Conservation (phyloP, 2,888 invertebrate genomes). For the Rhingia campestris region DNA sequence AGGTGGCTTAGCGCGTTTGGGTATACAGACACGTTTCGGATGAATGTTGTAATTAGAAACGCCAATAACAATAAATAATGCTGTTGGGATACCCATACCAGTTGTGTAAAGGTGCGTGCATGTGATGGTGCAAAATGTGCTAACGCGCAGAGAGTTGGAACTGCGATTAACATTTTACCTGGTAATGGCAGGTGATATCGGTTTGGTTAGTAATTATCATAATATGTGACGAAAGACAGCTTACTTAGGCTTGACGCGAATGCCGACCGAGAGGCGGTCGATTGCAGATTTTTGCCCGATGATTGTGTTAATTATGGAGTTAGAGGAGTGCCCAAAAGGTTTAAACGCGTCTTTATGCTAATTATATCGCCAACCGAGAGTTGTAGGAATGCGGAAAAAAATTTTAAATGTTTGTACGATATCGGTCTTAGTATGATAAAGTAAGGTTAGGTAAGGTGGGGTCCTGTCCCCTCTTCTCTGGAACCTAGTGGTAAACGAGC, state of each 20-base stretch:
- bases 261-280: conserved; percentile 3
- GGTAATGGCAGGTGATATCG: conserved; percentile 53
- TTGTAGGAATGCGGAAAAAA: conserved; percentile 45
- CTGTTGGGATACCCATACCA: conserved; percentile 14
- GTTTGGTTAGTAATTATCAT: conserved; percentile 9
- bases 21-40: conserved; percentile 52
- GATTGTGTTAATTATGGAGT: conserved; percentile 15
- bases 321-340: conserved; percentile 67
- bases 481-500: too few relatives aligned
- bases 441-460: too few relatives aligned
- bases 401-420: too few relatives aligned
- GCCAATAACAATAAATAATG: conserved; percentile 68
- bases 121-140: neutral
- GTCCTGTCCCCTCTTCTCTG: too few relatives aligned
- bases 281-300: conserved; percentile 29
- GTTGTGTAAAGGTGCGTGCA: neutral
- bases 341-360: conserved; percentile 36
- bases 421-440: too few relatives aligned
- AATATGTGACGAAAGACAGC: neutral
- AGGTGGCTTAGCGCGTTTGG: neutral
- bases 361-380: conserved; percentile 5
- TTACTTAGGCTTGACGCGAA: neutral
- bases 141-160: conserved; percentile 39
- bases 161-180: conserved; percentile 51
- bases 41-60: conserved; percentile 64